Base-by-base conservation (phyloP, 2,888 invertebrate species). In the Hemaris fuciformis region DNA sequence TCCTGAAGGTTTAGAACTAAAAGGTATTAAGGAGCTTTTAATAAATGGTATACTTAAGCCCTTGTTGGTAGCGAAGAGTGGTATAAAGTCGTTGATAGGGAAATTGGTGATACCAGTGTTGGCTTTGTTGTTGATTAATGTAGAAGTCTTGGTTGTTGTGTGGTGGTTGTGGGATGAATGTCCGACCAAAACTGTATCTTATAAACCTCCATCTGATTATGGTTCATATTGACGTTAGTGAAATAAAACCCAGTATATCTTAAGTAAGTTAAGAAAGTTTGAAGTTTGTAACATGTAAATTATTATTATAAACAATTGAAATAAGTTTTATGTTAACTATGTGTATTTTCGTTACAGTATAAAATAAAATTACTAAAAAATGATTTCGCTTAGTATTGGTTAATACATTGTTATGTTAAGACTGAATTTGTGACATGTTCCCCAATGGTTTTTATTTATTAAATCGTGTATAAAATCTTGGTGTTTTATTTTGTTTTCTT, bases 131-230 rank as follows among this genome's bases (percentile, higher is more conserved):
- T 76, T 91, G 62, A 88, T 93, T 13, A 92, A 93, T 71, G 63
- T 90, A 38, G 90, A 93, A 66, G 84, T 93, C 27, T 71, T 93
- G 66, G 73, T 91, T 10, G 85, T 85, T 6, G 73, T 91, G 1
- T 93, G 93, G 93, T 93, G 93, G 92, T 64, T 93, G 42, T 93
- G 93, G 93, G 93, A 93, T 53, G 92, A 92, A 45, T 89, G 91
- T 67, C 81, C 85, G 1, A 71, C 74, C 34, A 65, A 69, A 23
- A 66, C 65, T 45, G 65, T 66, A 20, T 65, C 76, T 10, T 73
- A 80, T 59, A 74, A 81, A 38, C 77, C 78, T 38, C 77, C 82
- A 38, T 77, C 82, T 38, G 76, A 73, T 66, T 83, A 84, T 67
- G 78, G 70, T 62, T 79, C 73, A 64, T 66, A 67, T 62, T 59